phyloP scores from a whole-genome alignment of 1,140 invertebrate species.

The Colletes latitarsis region DNA sequence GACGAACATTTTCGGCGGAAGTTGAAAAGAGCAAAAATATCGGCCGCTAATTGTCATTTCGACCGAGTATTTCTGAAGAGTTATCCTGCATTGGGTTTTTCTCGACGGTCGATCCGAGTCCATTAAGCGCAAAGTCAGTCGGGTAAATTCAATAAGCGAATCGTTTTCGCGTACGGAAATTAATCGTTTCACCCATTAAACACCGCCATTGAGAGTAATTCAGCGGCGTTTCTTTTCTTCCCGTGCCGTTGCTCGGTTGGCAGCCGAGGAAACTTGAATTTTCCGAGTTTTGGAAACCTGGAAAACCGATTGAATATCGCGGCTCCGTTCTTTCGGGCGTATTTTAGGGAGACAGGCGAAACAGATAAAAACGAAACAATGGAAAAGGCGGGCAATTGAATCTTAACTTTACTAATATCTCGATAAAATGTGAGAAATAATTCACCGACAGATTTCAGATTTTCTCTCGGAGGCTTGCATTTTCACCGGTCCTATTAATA shows the following conservation, averaged over 20 bases:
- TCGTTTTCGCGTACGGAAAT: constrained; percentile 49
- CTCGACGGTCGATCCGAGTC: constrained; percentile 34
- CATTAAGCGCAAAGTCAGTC: constrained; percentile 45
- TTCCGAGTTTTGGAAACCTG: constrained; percentile 19
- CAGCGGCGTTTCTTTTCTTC: constrained; percentile 37
- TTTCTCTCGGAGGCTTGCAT: no score
- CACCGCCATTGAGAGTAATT: constrained; percentile 45
- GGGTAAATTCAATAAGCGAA: constrained; percentile 50
- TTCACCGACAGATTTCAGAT: no score
- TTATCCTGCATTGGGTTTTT: constrained; percentile 33
- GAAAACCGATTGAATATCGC: background rate
- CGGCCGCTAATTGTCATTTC: constrained; percentile 41
- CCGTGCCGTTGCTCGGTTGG: constrained; percentile 3
- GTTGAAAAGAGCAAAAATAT: constrained; percentile 19
- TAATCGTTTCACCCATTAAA: constrained; percentile 52
- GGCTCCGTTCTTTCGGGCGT: background rate
- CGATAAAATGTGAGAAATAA: no score
- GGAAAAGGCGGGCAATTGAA: no score
- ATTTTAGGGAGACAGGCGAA: background rate
- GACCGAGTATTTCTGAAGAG: constrained; percentile 38
- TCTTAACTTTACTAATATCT: no score
- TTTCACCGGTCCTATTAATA: no score
- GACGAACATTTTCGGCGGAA: background rate
- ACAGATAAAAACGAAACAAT: background rate
- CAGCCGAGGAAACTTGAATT: constrained; percentile 9